Evolutionary conservation across 2,797 vertebrate species (phyloP), one percentile per base, ranked within the genome.

Genomic region (Karalla daura): DNA sequence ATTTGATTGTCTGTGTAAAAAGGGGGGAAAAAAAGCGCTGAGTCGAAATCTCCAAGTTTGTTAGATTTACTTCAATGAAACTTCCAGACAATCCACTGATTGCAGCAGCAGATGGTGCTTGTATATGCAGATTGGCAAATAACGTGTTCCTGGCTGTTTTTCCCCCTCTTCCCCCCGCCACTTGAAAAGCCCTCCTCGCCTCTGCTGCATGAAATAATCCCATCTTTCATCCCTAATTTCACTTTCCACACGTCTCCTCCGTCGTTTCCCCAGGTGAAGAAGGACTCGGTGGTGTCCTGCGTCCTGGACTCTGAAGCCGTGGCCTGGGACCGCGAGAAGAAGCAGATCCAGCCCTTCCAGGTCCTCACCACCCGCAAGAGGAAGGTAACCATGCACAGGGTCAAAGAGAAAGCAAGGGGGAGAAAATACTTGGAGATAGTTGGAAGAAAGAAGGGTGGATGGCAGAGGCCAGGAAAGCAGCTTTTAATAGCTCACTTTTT

Each of bases 321-420:
- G 56, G 96, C 96, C 14, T 98, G 96, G 96, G 95, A 97, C 74
- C 84, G 84, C 2, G 94, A 95, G 76, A 96, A 95, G 86, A 94
- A 93, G 54, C 96, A 96, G 84, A 97, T 98, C 69, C 96, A 96
- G 63, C 95, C 96, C 0, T 97, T 97, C 88, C 96, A 98, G 86
- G 94, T 97, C 41, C 94, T 98, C 58, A 97, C 95, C 78, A 97
- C 96, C 0, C 92, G 96, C 1, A 97, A 97, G 78, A 93, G 96
- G 70, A 98, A 98, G 95, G 96, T 96, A 83, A 5, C 49, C 1
- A 23, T 0, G 8, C 6, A 51, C 21, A 33, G 14, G 27, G 39
- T 47, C 37, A 1, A 32, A 55, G 8, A 5, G 4, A 13, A 14
- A 11, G 40, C 30, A 27, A 40, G 51, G 32, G 35, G 32, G 44